These are phyloP conservation scores for Hemiscyllium ocellatum DNA, from an alignment of 2,113 vertebrate genomes.

Conservation along the genomic window DNA sequence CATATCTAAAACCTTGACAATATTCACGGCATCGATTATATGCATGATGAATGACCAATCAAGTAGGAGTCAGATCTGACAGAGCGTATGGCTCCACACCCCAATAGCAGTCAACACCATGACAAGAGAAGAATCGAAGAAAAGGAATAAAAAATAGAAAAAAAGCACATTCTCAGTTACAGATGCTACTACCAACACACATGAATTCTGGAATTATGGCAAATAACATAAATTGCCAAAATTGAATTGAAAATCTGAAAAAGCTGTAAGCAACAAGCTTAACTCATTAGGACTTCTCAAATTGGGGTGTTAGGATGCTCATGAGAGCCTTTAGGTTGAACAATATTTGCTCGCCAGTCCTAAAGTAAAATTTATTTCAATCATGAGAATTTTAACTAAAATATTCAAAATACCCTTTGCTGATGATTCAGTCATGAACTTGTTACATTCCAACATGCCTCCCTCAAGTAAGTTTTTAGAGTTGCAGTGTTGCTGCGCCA, in stretches of 20 bases:
- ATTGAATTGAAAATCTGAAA: background rate
- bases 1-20: background rate
- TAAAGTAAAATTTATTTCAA: background rate
- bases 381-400: background rate
- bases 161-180: background rate
- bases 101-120: background rate
- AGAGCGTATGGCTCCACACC: background rate
- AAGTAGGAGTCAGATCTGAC: background rate
- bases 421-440: background rate
- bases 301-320: background rate
- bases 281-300: background rate
- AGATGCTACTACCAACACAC: background rate
- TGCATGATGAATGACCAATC: background rate
- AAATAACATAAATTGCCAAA: background rate
- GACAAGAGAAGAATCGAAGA: background rate
- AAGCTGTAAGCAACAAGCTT: background rate
- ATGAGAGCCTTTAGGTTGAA: background rate
- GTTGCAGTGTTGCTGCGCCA: background rate
- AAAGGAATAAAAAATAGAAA: background rate
- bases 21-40: background rate
- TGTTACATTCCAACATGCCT: background rate
- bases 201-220: background rate
- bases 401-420: background rate
- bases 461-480: background rate
- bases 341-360: background rate